phyloP scores from a whole-genome alignment of 2,888 invertebrate species.

The Cistogaster globosa region DNA sequence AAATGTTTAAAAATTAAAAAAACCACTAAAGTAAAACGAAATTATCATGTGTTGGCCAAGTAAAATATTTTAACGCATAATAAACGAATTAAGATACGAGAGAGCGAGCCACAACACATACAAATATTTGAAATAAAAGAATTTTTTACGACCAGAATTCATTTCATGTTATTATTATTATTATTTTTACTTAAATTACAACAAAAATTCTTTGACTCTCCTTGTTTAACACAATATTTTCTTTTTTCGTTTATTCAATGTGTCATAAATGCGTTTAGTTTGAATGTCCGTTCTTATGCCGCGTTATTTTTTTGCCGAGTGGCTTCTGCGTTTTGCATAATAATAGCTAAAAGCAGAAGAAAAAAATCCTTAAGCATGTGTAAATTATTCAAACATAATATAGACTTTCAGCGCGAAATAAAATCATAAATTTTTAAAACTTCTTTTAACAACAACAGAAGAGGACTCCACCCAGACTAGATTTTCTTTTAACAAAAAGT shows the following conservation, averaged over 20 bases:
- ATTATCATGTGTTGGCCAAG: constrained; percentile 68
- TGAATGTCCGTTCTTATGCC: constrained; percentile 17
- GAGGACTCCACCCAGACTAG: constrained; percentile 52
- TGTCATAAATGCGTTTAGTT: constrained; percentile 30
- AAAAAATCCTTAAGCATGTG: constrained; percentile 71
- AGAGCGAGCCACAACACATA: constrained; percentile 11
- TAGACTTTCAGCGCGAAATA: constrained; percentile 66
- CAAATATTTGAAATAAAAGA: neutral
- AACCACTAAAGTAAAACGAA: constrained; percentile 27
- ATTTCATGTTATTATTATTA: constrained; percentile 50
- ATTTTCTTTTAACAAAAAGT: constrained; percentile 45
- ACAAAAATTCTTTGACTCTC: constrained; percentile 21
- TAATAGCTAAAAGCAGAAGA: constrained; percentile 8
- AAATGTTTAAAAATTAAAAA: constrained; percentile 30
- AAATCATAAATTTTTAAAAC: constrained; percentile 62
- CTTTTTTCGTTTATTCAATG: constrained; percentile 42
- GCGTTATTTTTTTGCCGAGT: constrained; percentile 14
- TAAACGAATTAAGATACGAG: constrained; percentile 63
- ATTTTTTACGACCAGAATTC: constrained; percentile 38
- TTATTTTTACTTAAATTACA: constrained; percentile 26
- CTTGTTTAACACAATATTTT: constrained; percentile 31
- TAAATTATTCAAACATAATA: constrained; percentile 72
- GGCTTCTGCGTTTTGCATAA: constrained; percentile 9
- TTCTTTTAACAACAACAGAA: constrained; percentile 23
- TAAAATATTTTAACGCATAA: constrained; percentile 70